Evolutionary conservation across 1,140 invertebrate species (phyloP).

Genomic region (Campoletis sonorensis): DNA sequence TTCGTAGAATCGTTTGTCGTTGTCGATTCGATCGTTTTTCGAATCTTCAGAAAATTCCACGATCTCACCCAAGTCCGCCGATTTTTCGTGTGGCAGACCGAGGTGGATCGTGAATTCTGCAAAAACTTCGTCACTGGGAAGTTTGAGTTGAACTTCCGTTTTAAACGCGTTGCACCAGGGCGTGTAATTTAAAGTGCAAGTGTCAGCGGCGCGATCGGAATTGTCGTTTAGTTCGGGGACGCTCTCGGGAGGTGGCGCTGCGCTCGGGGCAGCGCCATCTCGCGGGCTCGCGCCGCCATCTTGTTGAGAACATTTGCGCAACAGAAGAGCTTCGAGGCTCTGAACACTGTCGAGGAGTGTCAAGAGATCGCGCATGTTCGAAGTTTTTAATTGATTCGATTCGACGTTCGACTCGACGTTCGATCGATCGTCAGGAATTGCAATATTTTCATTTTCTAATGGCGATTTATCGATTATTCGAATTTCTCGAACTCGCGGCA

Average conservation of each 20-base stretch:
- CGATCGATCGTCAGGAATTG: neutral
- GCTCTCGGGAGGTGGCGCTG: neutral
- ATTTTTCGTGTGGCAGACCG: neutral
- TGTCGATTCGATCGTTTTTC: neutral
- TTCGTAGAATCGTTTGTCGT: neutral
- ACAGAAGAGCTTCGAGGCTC: slow-evolving; percentile 34
- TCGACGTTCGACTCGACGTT: neutral
- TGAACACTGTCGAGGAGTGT: slow-evolving; percentile 41
- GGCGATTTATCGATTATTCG: neutral
- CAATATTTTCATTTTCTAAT: neutral
- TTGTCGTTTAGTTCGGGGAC: neutral
- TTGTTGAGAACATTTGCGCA: slow-evolving; percentile 19
- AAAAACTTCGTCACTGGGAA: slow-evolving; percentile 16
- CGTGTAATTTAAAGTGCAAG: slow-evolving; percentile 25
- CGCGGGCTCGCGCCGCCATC: neutral
- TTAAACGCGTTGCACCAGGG: slow-evolving; percentile 33
- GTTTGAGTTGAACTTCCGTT: slow-evolving; percentile 22
- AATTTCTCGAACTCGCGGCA: slow-evolving; percentile 34
- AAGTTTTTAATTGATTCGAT: neutral
- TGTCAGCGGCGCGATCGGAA: neutral
- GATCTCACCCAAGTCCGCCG: neutral
- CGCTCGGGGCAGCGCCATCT: neutral
- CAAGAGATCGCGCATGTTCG: slow-evolving; percentile 35
- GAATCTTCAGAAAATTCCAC: neutral
- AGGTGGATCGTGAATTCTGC: slow-evolving; percentile 23